These are phyloP conservation scores for Solea solea DNA, from an alignment of 2,113 vertebrate species.

Conservation along the genomic window DNA sequence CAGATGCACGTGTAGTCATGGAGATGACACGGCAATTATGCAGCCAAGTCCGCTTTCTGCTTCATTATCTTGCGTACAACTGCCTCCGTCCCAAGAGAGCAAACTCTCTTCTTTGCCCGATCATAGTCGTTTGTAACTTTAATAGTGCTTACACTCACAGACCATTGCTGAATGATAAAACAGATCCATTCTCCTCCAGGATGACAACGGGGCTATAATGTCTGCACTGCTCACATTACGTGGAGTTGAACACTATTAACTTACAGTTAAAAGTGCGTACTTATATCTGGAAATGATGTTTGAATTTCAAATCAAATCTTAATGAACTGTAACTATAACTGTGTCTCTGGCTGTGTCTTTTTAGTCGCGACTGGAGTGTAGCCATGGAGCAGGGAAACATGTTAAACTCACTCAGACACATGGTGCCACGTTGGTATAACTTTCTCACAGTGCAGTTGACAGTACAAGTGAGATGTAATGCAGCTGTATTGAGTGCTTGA, in stretches of 20 bases:
- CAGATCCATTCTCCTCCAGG: constrained; percentile 4
- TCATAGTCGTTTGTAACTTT: constrained; percentile 28
- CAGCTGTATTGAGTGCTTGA: background rate
- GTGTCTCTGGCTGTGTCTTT: constrained; percentile 22
- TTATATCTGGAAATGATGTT: constrained; percentile 7
- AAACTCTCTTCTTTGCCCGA: constrained; percentile 20
- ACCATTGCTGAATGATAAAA: constrained; percentile 1
- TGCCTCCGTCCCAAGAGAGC: constrained; percentile 21
- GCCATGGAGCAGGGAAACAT: constrained; percentile 19
- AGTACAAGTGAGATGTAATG: background rate
- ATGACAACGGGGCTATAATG: background rate
- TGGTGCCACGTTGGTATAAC: background rate
- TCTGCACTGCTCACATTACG: background rate
- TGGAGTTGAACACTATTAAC: background rate
- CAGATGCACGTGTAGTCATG: constrained; percentile 6
- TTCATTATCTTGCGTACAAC: constrained; percentile 5
- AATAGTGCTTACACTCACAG: background rate
- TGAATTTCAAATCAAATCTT: background rate
- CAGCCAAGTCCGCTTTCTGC: background rate
- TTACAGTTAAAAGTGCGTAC: background rate
- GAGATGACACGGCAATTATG: background rate
- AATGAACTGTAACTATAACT: too few species aligned
- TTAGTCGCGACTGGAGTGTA: constrained; percentile 32
- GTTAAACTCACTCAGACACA: constrained; percentile 44
- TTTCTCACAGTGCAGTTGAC: constrained; percentile 8